phyloP scores from a whole-genome alignment of 2,797 vertebrate genomes.

The Agapornis canus region DNA sequence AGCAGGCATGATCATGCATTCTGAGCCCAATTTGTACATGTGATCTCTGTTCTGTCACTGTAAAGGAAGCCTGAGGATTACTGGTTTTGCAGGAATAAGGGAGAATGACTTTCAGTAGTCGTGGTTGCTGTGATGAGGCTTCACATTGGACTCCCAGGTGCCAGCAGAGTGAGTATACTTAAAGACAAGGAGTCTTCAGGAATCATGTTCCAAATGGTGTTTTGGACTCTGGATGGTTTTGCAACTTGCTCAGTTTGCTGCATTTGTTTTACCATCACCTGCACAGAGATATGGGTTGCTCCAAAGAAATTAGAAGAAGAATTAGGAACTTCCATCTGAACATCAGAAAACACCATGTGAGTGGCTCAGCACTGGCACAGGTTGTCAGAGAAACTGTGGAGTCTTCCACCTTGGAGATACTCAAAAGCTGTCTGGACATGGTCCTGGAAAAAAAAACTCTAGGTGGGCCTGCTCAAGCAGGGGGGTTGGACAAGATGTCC shows the following conservation, averaged over 20 bases:
- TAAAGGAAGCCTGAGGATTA: background rate
- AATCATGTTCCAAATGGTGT: fast-evolving
- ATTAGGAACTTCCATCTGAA: background rate
- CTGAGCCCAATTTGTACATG: background rate
- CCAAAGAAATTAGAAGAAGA: background rate
- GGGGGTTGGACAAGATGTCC: background rate
- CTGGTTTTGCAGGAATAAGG: background rate
- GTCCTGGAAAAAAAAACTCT: background rate
- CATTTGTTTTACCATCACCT: background rate
- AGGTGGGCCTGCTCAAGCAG: background rate
- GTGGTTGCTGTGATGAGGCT: background rate
- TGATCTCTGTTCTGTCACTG: background rate
- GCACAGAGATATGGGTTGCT: background rate
- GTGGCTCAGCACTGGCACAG: background rate
- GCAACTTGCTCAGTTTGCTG: background rate
- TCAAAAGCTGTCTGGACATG: background rate
- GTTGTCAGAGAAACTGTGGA: background rate
- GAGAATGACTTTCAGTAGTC: background rate
- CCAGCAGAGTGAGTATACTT: fast-evolving
- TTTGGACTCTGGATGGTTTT: background rate
- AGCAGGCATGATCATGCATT: background rate
- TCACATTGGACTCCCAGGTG: background rate
- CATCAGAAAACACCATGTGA: background rate
- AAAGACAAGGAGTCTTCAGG: background rate
- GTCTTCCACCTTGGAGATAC: background rate